Evolutionary conservation across 2,113 vertebrate genomes (phyloP).

Genomic region (Lutjanus erythropterus): DNA sequence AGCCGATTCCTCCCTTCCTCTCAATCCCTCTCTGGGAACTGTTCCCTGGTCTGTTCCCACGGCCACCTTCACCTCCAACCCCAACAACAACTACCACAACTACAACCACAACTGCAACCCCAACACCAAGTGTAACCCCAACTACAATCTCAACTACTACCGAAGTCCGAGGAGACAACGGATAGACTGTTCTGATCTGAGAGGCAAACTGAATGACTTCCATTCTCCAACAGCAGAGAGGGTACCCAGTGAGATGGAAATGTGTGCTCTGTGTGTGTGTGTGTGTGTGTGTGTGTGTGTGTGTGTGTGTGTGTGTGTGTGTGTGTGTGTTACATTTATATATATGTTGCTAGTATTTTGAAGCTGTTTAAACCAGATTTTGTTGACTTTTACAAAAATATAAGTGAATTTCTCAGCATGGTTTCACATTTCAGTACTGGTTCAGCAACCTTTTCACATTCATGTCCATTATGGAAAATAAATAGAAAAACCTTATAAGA

Average conservation of each 20-base stretch:
- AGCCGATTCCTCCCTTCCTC: background rate
- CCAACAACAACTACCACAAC: background rate
- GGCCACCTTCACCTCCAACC: background rate
- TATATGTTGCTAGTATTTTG: background rate
- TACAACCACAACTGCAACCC: background rate
- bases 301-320: background rate
- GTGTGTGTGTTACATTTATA: background rate
- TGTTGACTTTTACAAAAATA: background rate
- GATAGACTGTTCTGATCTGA: slow-evolving; percentile 21
- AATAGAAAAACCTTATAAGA: no score
- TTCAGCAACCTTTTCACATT: background rate
- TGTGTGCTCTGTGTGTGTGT: background rate
- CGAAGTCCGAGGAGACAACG: slow-evolving; percentile 73
- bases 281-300: background rate
- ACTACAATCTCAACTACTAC: no score
- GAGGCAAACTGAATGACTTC: background rate
- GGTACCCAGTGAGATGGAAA: background rate
- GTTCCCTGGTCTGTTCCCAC: slow-evolving; percentile 41
- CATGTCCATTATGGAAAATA: no score
- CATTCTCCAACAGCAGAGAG: background rate
- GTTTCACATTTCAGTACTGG: slow-evolving; percentile 37
- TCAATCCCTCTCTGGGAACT: slow-evolving; percentile 37
- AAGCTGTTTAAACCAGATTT: background rate
- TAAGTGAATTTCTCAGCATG: slow-evolving; percentile 2
- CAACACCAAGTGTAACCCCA: background rate